phyloP scores from a whole-genome alignment of 2,797 vertebrate species.

The Phoebastria nigripes region DNA sequence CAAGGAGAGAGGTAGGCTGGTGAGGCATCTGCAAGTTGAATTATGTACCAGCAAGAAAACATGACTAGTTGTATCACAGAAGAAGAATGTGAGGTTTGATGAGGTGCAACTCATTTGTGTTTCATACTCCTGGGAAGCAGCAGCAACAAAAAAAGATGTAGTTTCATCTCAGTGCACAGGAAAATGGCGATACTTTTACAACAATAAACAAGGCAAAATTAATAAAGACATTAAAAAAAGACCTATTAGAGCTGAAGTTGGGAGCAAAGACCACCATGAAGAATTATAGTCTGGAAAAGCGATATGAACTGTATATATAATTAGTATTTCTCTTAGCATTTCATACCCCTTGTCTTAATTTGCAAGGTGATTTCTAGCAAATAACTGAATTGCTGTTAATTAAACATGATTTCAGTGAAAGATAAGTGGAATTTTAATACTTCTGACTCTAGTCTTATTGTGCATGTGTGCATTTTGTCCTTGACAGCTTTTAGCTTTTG shows the following conservation, averaged over 20 bases:
- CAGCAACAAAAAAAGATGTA: neutral
- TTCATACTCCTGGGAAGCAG: neutral
- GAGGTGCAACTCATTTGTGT: neutral
- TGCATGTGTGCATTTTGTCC: neutral
- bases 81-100: slow-evolving; percentile 5
- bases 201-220: neutral
- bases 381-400: neutral
- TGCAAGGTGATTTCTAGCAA: neutral
- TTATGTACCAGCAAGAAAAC: slow-evolving; percentile 4
- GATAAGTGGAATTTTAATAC: neutral
- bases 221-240: neutral
- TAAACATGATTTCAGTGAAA: neutral
- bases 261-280: neutral
- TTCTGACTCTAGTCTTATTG: neutral
- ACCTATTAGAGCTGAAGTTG: neutral
- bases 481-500: neutral
- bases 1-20: neutral
- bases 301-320: neutral
- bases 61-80: neutral
- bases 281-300: neutral
- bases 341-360: neutral
- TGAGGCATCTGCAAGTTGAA: slow-evolving; percentile 17
- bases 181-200: neutral
- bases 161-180: neutral
- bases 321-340: neutral